Conservation (phyloP, 2,888 invertebrate genomes). For the Apeira syringaria region DNA sequence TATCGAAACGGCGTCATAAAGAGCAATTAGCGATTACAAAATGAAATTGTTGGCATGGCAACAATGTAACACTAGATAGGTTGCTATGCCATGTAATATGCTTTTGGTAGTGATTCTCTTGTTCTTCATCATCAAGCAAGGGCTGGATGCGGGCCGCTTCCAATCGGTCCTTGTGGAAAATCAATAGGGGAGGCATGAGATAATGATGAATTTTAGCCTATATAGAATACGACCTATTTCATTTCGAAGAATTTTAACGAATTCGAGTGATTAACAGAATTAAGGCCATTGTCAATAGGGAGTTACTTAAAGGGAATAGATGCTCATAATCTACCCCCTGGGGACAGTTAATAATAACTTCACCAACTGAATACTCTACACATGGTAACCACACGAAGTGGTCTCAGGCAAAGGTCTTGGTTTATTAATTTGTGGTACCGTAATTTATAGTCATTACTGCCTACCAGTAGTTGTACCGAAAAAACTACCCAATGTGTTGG, state of each 20-base stretch:
- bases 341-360: constrained; percentile 9
- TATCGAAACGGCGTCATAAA: constrained; percentile 18
- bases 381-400: not conserved
- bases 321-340: constrained; percentile 1
- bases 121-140: no score
- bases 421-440: constrained; percentile 17
- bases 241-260: no score
- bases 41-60: constrained; percentile 26
- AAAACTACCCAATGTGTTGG: constrained; percentile 20
- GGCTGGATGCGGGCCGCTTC: no score
- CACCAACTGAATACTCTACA: constrained; percentile 12
- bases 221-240: no score
- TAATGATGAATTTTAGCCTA: no score
- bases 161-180: no score
- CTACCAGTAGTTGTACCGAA: not conserved
- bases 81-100: no score
- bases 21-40: constrained; percentile 30
- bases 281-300: constrained; percentile 15
- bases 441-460: no score
- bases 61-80: constrained; percentile 12
- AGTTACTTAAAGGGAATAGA: constrained; percentile 3
- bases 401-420: constrained; percentile 7
- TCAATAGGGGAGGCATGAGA: no score
- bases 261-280: no score
- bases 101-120: no score